Evolutionary conservation across 1,140 invertebrate genomes (phyloP), one percentile per base, ranked within the genome.

Genomic region (Dendrolimus kikuchii): DNA sequence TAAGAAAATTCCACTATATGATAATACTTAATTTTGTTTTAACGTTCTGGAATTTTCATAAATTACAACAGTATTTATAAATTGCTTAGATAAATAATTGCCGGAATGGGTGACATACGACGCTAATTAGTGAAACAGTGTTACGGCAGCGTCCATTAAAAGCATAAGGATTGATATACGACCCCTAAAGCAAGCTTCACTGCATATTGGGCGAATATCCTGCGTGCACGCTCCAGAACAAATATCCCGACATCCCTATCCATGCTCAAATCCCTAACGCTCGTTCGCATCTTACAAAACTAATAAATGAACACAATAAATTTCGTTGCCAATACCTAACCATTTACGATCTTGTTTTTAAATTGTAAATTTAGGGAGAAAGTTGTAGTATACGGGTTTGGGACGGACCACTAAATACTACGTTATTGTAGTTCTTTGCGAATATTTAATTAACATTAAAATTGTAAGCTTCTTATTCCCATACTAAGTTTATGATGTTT

Each of bases 231-330:
- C 60, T 60, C 63, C 56, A 52, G 66, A 68, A 74, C 57, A 71
- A 80, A 77, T 75, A 75, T 74, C 57, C 67, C 71, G 50, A 64
- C 70, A 66, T 71, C 74, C 73, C 71, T 59, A 62, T 53, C 53
- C 49, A 48, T 52, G 40, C 55, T 68, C 69, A 68, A 77, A 75
- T 71, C 71, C 74, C 66, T 50, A 51, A 50, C 67, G 68, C 64
- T 67, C 65, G 65, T 64, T 61, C 55, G 62, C 62, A 74, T 68
- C 69, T 72, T 74, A 74, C 70, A 64, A 66, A 79, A 71, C 66
- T 74, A 79, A 81, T 79, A 79, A 81, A 81, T 71, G 64, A 72
- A 67, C 63, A 64, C 74, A 72, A 78, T 77, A 72, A 77, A 81
- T 81, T 77, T 60, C 68, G 55, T 69, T 67, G 68, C 65, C 66